Base-by-base conservation (phyloP, 2,888 invertebrate species). In the Leucophenga maculata region DNA sequence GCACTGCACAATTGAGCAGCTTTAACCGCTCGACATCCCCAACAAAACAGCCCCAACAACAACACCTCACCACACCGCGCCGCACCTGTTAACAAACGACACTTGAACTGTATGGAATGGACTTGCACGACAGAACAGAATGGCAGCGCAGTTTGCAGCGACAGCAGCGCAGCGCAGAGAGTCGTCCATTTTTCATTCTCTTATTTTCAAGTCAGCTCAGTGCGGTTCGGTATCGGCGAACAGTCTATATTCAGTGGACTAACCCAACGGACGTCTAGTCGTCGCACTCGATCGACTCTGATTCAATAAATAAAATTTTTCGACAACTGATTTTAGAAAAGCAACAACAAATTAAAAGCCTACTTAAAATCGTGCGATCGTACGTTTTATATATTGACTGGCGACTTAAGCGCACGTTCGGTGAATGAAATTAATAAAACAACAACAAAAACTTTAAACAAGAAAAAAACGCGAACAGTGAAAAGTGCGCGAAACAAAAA, bases 221-320 rank as follows among this genome's bases (percentile, higher is more conserved):
- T 68, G n/a, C 65, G 68, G 4, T 62, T 39, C 75, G 72, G n/a
- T n/a, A 39, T 39, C 72, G 68, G 72, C 80, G 72, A 70, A 75
- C 86, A 85, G 86, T 85, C 84, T 86, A 82, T 78, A 74, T 75
- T 76, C 75, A 83, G 76, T 86, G 76, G 76, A 85, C 85, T 74
- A 77, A 76, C 84, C 67, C 74, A 74, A 69, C 83, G 76, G 84
- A 75, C 75, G 70, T 59, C 31, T 52, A 48, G 46, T 55, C 57
- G 32, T 66, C 59, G 70, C 55, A 18, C 26, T 64, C 22, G 55
- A 26, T 26, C 26, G 26, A 26, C 4, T 50, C 59, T 71, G 14
- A 44, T 44, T 26, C 46, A 16, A 39, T 48, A 59, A 20, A 50
- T 8, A n/a, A n/a, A n/a, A 54, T 44, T 44, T 50, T 14, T 26